Evolutionary conservation across 2,797 vertebrate genomes (phyloP), one percentile per base, ranked within the genome.

Genomic region (Diceros bicornis): DNA sequence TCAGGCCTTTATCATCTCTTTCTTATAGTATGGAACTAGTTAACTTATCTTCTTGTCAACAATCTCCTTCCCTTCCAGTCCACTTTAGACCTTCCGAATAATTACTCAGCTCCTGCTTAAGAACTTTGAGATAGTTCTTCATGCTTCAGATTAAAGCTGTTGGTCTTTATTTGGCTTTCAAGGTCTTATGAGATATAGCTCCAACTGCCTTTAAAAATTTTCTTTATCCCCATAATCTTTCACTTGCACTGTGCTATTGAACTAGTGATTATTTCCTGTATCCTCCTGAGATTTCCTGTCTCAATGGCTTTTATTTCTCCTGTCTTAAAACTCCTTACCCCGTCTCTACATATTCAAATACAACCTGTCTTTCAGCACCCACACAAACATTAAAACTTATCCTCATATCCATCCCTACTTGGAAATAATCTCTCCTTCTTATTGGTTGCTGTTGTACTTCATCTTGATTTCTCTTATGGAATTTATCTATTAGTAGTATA

Each of bases 341-440:
- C 13, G 0, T 64, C 32, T 84, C 18, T 79, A 27, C 16, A 13
- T 95, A 72, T 50, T 88, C 52, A 89, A 29, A 66, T 91, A 68
- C 21, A 20, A 12, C 50, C 52, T 89, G 25, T 86, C 79, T 90
- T 92, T 95, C 23, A 93, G 59, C 55, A 57, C 17, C 59, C 29
- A 61, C 25, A 94, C n/a, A 66, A 29, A 74, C 18, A 25, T 86
- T 64, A 68, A 96, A 89, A 83, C 34, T 84, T 89, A 27, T 1
- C 27, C 17, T 87, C 21, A 23, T 57, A 84, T 62, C 17, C 32
- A 27, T 92, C 37, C 77, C 41, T 94, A 18, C 50, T 79, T 94
- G 64, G 62, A 94, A 86, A 71, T 91, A 69, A 41, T 90, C 14
- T 87, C 68, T 91, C 34, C 62, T 94, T 83, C n/a, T 83, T 92